phyloP scores from a whole-genome alignment of 1,140 invertebrate genomes.

The Colletes latitarsis region DNA sequence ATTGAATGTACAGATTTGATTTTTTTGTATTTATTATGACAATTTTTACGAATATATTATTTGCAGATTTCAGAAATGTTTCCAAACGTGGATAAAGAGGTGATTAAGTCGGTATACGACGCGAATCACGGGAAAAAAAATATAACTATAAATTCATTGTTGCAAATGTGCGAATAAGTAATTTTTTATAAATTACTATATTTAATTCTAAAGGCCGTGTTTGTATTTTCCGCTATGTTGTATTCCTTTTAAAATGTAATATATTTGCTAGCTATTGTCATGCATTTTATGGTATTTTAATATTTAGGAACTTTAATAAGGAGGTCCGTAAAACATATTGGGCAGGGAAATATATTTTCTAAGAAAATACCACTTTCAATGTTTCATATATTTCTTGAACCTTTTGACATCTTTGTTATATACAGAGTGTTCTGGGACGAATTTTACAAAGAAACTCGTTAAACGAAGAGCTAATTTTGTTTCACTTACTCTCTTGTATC shows the following conservation, averaged over 20 bases:
- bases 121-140: constrained; percentile 95
- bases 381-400: constrained; percentile 31
- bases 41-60: not conserved
- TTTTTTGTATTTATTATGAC: not conserved
- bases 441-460: too few relatives aligned
- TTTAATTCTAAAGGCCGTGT: constrained; percentile 66
- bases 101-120: constrained; percentile 94
- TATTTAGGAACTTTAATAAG: constrained; percentile 39
- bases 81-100: constrained; percentile 95
- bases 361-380: constrained; percentile 21
- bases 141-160: constrained; percentile 92
- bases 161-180: constrained; percentile 89
- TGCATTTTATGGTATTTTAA: constrained; percentile 50
- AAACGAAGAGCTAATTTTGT: too few relatives aligned
- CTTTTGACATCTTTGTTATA: constrained; percentile 17
- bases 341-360: constrained; percentile 48
- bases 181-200: constrained; percentile 51
- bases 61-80: constrained; percentile 97
- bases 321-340: constrained; percentile 31
- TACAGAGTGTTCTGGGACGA: too few relatives aligned
- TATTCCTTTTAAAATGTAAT: constrained; percentile 68
- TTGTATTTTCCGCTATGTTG: constrained; percentile 68
- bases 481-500: not conserved
- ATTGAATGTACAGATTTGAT: not conserved
- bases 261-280: constrained; percentile 65